phyloP scores from a whole-genome alignment of 1,140 invertebrate genomes.

The Solenopsis fugax region DNA sequence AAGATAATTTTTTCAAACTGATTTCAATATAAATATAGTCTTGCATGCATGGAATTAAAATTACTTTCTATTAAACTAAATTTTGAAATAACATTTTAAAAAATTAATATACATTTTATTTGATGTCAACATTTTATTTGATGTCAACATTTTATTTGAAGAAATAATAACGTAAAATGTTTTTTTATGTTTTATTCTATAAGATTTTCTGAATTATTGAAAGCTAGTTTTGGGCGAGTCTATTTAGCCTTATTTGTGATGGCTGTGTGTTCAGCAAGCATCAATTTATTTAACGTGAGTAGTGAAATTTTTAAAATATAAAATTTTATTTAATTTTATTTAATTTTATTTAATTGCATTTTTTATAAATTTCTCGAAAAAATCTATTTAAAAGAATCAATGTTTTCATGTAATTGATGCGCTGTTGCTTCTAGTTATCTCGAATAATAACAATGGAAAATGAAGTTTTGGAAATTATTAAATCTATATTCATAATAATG shows the following conservation, averaged over 20 bases:
- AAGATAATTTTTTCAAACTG: neutral
- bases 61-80: neutral
- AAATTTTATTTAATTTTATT: neutral
- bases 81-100: neutral
- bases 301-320: neutral
- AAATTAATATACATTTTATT: neutral
- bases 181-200: neutral
- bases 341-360: neutral
- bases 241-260: neutral
- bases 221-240: neutral
- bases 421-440: neutral
- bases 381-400: neutral
- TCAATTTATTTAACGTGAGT: conserved; percentile 37
- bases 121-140: neutral
- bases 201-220: conserved; percentile 42
- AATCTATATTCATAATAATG: neutral
- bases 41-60: neutral
- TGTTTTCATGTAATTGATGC: neutral
- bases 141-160: neutral
- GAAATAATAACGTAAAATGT: neutral
- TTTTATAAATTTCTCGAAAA: neutral
- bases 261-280: neutral
- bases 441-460: neutral
- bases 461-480: conserved; percentile 1
- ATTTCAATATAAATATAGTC: neutral